These are phyloP conservation scores for Anhinga rufa DNA, from an alignment of 2,113 vertebrate species.

Conservation along the genomic window DNA sequence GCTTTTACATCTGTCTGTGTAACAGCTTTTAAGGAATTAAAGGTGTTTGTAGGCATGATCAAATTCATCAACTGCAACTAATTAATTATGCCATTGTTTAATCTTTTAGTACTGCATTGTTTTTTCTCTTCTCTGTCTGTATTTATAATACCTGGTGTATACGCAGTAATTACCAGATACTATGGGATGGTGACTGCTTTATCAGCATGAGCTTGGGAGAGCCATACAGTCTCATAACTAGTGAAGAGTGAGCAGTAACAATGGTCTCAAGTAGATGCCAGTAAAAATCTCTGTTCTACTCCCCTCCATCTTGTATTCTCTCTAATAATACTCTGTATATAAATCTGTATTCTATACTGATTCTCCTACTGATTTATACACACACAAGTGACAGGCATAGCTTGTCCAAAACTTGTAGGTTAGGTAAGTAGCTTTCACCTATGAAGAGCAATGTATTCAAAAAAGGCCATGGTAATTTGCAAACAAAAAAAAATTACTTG, in stretches of 20 bases:
- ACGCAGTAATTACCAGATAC: not conserved
- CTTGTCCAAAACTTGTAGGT: not conserved
- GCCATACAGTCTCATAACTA: not conserved
- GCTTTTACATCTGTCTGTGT: slow-evolving; percentile 1
- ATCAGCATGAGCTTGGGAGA: not conserved
- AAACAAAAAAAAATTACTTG: not conserved
- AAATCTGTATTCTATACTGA: not conserved
- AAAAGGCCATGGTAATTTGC: not conserved
- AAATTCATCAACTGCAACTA: slow-evolving; percentile 4
- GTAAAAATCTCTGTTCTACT: not conserved
- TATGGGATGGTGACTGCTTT: not conserved
- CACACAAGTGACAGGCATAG: not conserved
- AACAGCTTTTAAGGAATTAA: slow-evolving; percentile 36
- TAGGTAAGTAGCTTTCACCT: not conserved
- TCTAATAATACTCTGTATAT: not conserved
- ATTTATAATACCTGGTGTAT: not conserved
- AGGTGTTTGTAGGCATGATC: slow-evolving; percentile 24
- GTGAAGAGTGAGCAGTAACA: not conserved
- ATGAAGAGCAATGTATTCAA: not conserved
- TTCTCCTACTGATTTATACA: not conserved
- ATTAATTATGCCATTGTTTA: not conserved
- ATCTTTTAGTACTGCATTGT: not conserved
- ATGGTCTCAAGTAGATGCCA: not conserved
- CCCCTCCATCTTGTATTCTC: not conserved
- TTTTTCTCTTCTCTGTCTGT: not conserved